Conservation (phyloP, 2,113 vertebrate genomes). For the Rhizomys pruinosus region DNA sequence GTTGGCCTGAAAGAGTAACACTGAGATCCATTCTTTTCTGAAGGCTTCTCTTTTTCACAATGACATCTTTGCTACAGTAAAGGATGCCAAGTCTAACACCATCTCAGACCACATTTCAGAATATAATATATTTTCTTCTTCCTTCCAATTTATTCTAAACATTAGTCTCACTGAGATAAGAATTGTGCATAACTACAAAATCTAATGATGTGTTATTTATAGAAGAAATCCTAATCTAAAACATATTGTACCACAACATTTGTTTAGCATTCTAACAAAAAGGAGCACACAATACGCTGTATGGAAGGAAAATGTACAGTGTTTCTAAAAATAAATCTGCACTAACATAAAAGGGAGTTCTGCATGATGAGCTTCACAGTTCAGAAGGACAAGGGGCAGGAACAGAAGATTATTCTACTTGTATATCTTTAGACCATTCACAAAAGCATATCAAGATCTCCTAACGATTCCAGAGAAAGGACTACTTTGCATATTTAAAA, state of each 20-base stretch:
- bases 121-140: background rate
- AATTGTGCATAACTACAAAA: constrained; percentile 42
- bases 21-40: background rate
- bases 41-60: constrained; percentile 53
- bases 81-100: background rate
- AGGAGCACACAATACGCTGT: background rate
- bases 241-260: background rate
- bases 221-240: constrained; percentile 43
- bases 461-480: constrained; percentile 25
- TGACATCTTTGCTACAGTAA: constrained; percentile 55
- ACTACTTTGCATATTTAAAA: background rate
- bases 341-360: constrained; percentile 2
- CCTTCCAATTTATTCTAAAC: constrained; percentile 25
- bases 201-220: constrained; percentile 23
- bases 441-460: constrained; percentile 30
- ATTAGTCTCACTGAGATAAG: constrained; percentile 44
- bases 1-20: background rate
- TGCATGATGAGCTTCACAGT: constrained; percentile 35
- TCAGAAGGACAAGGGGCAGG: constrained; percentile 25
- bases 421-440: constrained; percentile 45
- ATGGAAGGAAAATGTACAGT: constrained; percentile 7
- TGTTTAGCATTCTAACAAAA: background rate
- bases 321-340: constrained; percentile 57
- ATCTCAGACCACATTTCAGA: constrained; percentile 30
- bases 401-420: constrained; percentile 9